Evolutionary conservation across 1,140 invertebrate species (phyloP).

Genomic region (Neoseiulus cucumeris): DNA sequence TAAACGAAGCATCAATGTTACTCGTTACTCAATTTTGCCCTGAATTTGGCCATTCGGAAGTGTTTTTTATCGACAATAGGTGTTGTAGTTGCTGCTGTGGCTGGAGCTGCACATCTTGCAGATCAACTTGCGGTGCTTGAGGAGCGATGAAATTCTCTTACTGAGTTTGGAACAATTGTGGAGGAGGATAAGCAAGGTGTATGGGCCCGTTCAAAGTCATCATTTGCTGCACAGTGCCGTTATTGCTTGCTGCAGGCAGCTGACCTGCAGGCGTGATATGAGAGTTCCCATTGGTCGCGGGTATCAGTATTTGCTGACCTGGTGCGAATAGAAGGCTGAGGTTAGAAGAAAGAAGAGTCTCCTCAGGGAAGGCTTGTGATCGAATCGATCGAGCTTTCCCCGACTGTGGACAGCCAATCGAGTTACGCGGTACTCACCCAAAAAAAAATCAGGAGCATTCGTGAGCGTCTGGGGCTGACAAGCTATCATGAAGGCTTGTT

Average conservation of each 20-base stretch:
- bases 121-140: not conserved
- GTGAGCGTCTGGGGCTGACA: not conserved
- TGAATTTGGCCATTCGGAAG: no score
- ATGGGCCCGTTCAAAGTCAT: not conserved
- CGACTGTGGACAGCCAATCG: no score
- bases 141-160: not conserved
- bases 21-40: no score
- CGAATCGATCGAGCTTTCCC: no score
- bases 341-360: no score
- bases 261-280: constrained; percentile 4
- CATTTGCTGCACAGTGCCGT: not conserved
- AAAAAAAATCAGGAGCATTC: not conserved
- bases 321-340: not conserved
- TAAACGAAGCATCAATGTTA: no score
- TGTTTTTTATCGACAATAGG: no score
- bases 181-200: not conserved
- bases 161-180: not conserved
- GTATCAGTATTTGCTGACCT: not conserved
- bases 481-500: not conserved
- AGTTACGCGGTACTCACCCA: not conserved
- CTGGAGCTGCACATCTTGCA: not conserved
- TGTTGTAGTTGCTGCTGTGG: not conserved
- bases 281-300: not conserved
- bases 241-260: not conserved
- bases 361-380: no score